These are phyloP conservation scores for Epiperipatus broadwayi DNA, from an alignment of 2,888 invertebrate species.

Conservation along the genomic window DNA sequence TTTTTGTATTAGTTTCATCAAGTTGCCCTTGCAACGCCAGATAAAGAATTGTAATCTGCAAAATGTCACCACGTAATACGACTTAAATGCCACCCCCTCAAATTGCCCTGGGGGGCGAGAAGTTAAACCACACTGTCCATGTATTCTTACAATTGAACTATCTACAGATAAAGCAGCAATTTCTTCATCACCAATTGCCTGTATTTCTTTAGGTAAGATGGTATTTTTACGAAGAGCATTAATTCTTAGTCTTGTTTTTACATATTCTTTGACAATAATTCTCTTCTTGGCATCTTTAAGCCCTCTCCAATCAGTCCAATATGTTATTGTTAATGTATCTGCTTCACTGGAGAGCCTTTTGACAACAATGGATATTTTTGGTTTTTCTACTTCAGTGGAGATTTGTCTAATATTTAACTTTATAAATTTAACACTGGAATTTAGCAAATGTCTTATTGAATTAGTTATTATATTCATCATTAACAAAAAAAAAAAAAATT, in stretches of 20 bases:
- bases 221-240: constrained; percentile 65
- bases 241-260: constrained; percentile 52
- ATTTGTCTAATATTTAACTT: no score
- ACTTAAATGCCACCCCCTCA: constrained; percentile 63
- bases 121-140: constrained; percentile 78
- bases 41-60: constrained; percentile 78
- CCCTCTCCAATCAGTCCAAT: constrained; percentile 69
- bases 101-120: constrained; percentile 63
- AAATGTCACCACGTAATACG: constrained; percentile 73
- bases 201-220: constrained; percentile 56
- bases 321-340: no score
- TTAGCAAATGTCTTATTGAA: no score
- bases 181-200: constrained; percentile 56
- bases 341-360: no score
- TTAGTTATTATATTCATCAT: no score
- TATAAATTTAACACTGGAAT: no score
- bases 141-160: constrained; percentile 42
- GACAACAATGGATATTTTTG: no score
- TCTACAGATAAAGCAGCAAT: constrained; percentile 56
- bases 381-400: no score
- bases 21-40: constrained; percentile 80
- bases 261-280: constrained; percentile 49
- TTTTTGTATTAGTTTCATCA: no score
- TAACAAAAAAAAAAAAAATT: no score
- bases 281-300: constrained; percentile 65